Evolutionary conservation across 2,113 vertebrate genomes (phyloP), one percentile per base, ranked within the genome.

Genomic region (Perognathus longimembris): DNA sequence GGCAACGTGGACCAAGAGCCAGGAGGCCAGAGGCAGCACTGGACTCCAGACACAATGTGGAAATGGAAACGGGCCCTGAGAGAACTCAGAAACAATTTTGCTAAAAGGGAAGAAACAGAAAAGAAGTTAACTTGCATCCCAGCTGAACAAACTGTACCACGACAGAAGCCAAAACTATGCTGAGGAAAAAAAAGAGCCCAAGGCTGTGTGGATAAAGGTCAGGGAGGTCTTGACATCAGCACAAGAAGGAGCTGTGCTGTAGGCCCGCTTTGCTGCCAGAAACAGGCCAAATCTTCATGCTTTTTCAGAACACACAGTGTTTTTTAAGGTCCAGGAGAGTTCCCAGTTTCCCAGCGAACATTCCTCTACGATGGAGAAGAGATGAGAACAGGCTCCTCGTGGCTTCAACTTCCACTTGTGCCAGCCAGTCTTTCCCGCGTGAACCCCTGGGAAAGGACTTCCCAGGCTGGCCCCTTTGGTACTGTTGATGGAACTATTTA

Each of bases 201-300:
- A 61, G 66, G 34, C 21, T 11, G 24, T 11, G 24, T 30, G 32
- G 38, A 30, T n/a, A 1, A 61, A 67, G 59, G 54, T 57, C 21
- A 36, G 24, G 32, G 21, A 3, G 45, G 21, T 28, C 57, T 7
- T 24, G 74, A 50, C 36, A 74, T 30, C 42, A 0, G 15, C 24
- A 36, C 26, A 59, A 36, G 28, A 81, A 64, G 2, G 20, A 22
- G 50, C 17, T 38, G 22, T 26, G 38, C 38, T 24, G 1, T 24
- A 26, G 32, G 24, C 10, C 30, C 0, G 30, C 40, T 34, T 34
- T 57, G 30, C 26, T 0, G 0, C 10, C 28, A 45, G 24, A n/a
- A 30, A 6, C 14, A 59, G 42, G 7, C 15, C 12, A 1, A 74
- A 6, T 40, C 45, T 75, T 38, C 7, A 12, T 28, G 28, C 59